These are phyloP conservation scores for Apogon hyalosoma DNA, from an alignment of 2,797 vertebrate genomes.

Conservation along the genomic window DNA sequence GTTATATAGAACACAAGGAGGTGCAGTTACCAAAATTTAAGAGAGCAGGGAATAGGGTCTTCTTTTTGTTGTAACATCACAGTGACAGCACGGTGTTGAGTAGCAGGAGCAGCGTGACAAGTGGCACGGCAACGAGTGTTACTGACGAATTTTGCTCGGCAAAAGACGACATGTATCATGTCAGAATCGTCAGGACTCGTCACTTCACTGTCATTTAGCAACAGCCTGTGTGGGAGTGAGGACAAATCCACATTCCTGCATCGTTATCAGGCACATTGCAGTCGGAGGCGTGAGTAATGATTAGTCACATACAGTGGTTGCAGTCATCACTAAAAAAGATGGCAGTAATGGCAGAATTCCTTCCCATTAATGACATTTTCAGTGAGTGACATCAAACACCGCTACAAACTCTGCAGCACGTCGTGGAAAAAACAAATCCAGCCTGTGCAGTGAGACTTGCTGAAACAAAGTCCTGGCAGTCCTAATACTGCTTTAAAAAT, in stretches of 20 bases:
- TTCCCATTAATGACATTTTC: constrained; percentile 49
- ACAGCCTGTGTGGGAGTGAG: constrained; percentile 68
- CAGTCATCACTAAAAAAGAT: constrained; percentile 37
- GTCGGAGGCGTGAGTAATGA: constrained; percentile 59
- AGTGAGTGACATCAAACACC: constrained; percentile 41
- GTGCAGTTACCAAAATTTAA: constrained; percentile 9
- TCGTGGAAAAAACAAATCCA: constrained; percentile 52
- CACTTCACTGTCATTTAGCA: constrained; percentile 77
- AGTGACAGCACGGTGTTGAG: constrained; percentile 56
- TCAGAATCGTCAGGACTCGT: constrained; percentile 64
- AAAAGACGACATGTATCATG: constrained; percentile 67
- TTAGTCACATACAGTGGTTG: constrained; percentile 61
- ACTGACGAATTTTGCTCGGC: constrained; percentile 56
- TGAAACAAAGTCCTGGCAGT: constrained; percentile 38
- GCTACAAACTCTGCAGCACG: constrained; percentile 30
- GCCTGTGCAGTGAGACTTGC: constrained; percentile 22
- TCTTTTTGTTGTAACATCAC: constrained; percentile 35
- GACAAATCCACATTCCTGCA: constrained; percentile 63
- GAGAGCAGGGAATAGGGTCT: constrained; percentile 12
- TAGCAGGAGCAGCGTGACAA: constrained; percentile 49
- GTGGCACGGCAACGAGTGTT: constrained; percentile 47
- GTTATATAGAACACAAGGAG: constrained; percentile 11
- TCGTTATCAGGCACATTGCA: constrained; percentile 64
- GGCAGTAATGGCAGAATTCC: constrained; percentile 30
- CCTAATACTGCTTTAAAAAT: constrained; percentile 55